Conservation (phyloP, 2,113 vertebrate species). For the Prunella fulvescens region DNA sequence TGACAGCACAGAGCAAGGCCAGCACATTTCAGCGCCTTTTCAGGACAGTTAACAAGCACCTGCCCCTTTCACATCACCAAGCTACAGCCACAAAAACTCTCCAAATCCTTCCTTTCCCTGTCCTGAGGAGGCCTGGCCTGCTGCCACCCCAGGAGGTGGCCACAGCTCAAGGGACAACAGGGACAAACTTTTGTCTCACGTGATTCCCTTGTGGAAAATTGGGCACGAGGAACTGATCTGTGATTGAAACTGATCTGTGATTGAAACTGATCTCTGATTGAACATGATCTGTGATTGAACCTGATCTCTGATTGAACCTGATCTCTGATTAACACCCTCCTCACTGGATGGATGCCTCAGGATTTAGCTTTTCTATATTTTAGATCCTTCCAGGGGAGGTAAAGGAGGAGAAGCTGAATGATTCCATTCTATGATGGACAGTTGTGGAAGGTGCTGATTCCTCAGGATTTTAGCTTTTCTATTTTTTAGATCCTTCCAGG, state of each 20-base stretch:
- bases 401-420: background rate
- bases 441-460: background rate
- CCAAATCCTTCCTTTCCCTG: background rate
- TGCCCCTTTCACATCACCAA: background rate
- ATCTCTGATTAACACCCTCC: background rate
- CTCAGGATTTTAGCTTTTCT: fast-evolving
- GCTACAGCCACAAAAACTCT: background rate
- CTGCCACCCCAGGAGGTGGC: background rate
- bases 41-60: background rate
- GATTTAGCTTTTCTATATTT: background rate
- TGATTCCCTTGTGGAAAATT: background rate
- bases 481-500: background rate
- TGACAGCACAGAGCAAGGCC: background rate
- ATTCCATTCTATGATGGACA: background rate
- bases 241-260: too few species aligned
- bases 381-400: background rate
- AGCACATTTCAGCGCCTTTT: background rate
- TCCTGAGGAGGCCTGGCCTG: background rate
- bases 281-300: background rate
- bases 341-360: background rate
- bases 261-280: background rate
- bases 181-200: background rate
- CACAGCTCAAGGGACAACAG: background rate
- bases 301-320: background rate
- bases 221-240: background rate